phyloP scores from a whole-genome alignment of 2,888 invertebrate species.

The Drosophila neonasuta region DNA sequence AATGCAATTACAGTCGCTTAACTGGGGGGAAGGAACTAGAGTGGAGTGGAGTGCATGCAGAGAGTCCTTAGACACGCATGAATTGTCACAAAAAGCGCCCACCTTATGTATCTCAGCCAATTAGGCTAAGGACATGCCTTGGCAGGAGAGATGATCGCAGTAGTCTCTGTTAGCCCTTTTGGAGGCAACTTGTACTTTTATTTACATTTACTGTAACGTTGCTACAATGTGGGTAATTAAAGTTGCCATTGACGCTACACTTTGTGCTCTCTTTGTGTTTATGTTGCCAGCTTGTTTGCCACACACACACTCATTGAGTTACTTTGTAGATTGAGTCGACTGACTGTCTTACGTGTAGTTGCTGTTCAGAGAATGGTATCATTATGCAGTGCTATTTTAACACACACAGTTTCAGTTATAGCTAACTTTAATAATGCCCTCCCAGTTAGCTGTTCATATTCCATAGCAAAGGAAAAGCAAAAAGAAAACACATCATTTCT shows the following conservation, averaged over 20 bases:
- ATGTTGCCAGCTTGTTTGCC: conserved; percentile 51
- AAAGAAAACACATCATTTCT: conserved; percentile 58
- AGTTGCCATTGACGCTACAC: conserved; percentile 52
- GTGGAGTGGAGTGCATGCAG: conserved; percentile 25
- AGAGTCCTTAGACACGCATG: conserved; percentile 15
- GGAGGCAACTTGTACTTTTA: conserved; percentile 42
- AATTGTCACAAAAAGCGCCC: conserved; percentile 8
- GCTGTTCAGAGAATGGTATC: conserved; percentile 1
- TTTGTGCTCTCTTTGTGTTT: conserved; percentile 52
- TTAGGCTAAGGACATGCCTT: conserved; percentile 15
- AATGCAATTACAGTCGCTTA: conserved; percentile 41
- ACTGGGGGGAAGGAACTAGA: background rate
- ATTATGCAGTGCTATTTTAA: conserved; percentile 39
- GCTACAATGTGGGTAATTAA: conserved; percentile 75
- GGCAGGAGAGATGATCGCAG: background rate
- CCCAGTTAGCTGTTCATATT: conserved; percentile 1
- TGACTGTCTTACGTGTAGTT: conserved; percentile 7
- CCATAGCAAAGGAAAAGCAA: background rate
- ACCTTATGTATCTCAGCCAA: conserved; percentile 16
- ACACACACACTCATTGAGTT: conserved; percentile 26
- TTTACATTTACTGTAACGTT: conserved; percentile 46
- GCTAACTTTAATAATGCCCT: conserved; percentile 61
- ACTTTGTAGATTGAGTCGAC: conserved; percentile 35
- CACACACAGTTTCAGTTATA: conserved; percentile 38
- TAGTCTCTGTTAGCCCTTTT: conserved; percentile 28